Conservation (phyloP, 2,888 invertebrate genomes). For the Eilema caniola region DNA sequence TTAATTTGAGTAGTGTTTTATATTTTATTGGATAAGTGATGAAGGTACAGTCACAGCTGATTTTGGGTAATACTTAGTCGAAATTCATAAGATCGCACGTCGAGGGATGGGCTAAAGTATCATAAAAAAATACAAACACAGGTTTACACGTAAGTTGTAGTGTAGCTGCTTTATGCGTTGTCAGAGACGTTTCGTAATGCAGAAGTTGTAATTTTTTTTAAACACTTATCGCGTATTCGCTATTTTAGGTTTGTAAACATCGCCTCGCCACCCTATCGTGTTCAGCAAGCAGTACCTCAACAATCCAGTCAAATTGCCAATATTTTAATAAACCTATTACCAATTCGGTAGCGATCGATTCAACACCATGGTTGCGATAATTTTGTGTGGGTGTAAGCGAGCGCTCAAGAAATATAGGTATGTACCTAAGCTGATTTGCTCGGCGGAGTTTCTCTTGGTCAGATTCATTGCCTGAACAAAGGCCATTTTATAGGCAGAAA, state of each 20-base stretch:
- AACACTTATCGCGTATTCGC: no score
- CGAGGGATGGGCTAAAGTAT: no score
- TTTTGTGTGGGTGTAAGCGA: not conserved
- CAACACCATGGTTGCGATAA: not conserved
- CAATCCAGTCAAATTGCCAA: not conserved
- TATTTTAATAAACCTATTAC: constrained; percentile 1
- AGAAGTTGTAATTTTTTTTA: no score
- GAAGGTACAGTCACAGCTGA: not conserved
- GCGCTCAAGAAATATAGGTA: not conserved
- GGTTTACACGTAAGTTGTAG: no score
- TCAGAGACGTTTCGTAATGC: no score
- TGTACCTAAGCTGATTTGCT: not conserved
- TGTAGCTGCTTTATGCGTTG: no score
- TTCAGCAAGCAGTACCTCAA: not conserved
- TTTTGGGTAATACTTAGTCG: no score
- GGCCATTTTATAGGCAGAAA: not conserved
- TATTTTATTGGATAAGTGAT: not conserved
- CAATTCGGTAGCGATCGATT: constrained; percentile 1
- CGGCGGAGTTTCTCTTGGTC: not conserved
- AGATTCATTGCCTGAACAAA: not conserved
- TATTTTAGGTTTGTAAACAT: no score
- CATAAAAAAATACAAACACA: no score
- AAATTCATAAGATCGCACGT: no score
- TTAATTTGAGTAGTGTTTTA: not conserved
- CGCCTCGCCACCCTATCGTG: not conserved